A percentile compares a stretch with the other conserved stretches of the same genome.
These are phyloP conservation scores for Melangyna quadrimaculata DNA, from an alignment of 2,888 invertebrate species.

Conservation along the genomic window DNA sequence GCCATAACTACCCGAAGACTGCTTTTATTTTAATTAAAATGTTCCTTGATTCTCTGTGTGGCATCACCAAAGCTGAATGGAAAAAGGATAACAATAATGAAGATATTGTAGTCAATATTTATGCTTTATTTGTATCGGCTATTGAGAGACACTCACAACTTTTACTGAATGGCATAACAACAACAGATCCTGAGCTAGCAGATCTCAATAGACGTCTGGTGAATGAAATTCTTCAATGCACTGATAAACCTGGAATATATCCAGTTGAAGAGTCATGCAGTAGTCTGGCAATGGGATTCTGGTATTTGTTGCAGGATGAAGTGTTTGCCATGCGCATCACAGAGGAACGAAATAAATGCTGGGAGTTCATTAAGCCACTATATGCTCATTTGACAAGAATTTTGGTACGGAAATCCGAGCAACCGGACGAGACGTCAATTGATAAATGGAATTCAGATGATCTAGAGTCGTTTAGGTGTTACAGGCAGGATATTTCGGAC, in stretches of 20 bases:
- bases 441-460: slow-evolving; percentile 88
- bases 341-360: slow-evolving; percentile 77
- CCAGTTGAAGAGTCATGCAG: slow-evolving; percentile 94
- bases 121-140: slow-evolving; percentile 86
- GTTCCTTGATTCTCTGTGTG: slow-evolving; percentile 83
- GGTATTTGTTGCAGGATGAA: slow-evolving; percentile 91
- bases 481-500: slow-evolving; percentile 92
- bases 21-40: slow-evolving; percentile 84
- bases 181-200: slow-evolving; percentile 81
- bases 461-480: slow-evolving; percentile 92
- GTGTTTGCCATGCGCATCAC: slow-evolving; percentile 78
- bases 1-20: slow-evolving; percentile 83
- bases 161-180: slow-evolving; percentile 79
- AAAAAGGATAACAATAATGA: slow-evolving; percentile 81
- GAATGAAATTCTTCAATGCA: slow-evolving; percentile 89
- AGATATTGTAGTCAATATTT: slow-evolving; percentile 86
- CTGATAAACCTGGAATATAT: slow-evolving; percentile 90
- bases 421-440: slow-evolving; percentile 84
- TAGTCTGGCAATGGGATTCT: slow-evolving; percentile 92
- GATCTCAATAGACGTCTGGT: slow-evolving; percentile 85
- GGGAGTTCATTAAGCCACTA: slow-evolving; percentile 86
- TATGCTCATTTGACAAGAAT: slow-evolving; percentile 90
- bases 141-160: slow-evolving; percentile 87
- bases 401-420: slow-evolving; percentile 90
- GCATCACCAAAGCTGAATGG: slow-evolving; percentile 82